Percentiles rank a stretch among this genome's conserved stretches.
Conservation (phyloP, 1,140 invertebrate species). For the Wasmannia auropunctata region DNA sequence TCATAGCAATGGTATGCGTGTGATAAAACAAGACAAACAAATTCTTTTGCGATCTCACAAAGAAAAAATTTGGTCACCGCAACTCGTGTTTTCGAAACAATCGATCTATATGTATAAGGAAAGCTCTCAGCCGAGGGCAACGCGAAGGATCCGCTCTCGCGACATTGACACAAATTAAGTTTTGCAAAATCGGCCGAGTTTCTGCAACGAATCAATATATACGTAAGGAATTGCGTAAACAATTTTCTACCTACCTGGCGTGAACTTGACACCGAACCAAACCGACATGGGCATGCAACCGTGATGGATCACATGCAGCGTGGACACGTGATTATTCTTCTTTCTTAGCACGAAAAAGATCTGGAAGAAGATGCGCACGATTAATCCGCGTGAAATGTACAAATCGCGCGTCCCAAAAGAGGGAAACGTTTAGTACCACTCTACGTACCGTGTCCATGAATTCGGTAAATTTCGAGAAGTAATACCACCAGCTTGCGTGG, state of each 20-base stretch:
- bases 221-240: slow-evolving; percentile 8
- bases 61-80: neutral
- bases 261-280: slow-evolving; percentile 98
- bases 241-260: slow-evolving; percentile 87
- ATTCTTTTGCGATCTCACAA: neutral
- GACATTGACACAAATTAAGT: slow-evolving; percentile 23
- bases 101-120: neutral
- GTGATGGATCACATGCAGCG: slow-evolving; percentile 98
- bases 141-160: neutral
- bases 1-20: neutral
- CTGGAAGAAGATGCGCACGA: slow-evolving; percentile 84
- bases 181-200: neutral
- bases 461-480: slow-evolving; percentile 97
- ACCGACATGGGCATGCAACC: slow-evolving; percentile 98
- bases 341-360: slow-evolving; percentile 97
- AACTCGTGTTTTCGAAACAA: neutral
- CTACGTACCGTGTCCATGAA: slow-evolving; percentile 97
- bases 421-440: neutral
- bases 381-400: neutral
- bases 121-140: neutral
- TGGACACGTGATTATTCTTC: slow-evolving; percentile 97
- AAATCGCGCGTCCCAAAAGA: neutral
- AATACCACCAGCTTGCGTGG: slow-evolving; percentile 98
- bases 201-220: slow-evolving; percentile 7
- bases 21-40: neutral